Evolutionary conservation across 64 coral and sea anemone genomes (phyloP).

Genomic region (Acropora yongei): DNA sequence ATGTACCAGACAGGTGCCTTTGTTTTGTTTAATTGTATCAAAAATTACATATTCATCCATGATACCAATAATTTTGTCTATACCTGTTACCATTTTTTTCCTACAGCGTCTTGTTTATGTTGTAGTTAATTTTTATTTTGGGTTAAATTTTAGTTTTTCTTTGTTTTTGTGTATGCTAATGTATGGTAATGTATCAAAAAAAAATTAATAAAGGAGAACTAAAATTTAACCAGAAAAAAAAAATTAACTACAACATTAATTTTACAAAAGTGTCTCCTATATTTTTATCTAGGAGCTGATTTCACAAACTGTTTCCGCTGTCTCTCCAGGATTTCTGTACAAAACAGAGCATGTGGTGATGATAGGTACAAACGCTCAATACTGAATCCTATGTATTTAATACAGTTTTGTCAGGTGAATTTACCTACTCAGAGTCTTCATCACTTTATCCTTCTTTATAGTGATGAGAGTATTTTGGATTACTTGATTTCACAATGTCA

Average conservation of each 20-base stretch:
- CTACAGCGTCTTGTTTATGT: too few species aligned
- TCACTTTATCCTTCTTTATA: background rate
- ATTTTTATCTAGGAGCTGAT: conserved; percentile 43
- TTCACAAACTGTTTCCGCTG: conserved; percentile 68
- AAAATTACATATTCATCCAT: too few species aligned
- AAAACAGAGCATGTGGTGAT: background rate
- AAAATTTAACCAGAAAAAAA: too few species aligned
- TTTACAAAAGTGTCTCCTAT: background rate
- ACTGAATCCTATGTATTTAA: background rate
- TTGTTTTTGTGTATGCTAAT: too few species aligned
- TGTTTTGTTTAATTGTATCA: too few species aligned
- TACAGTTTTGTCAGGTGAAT: background rate
- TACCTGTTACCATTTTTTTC: too few species aligned
- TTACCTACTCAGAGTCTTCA: background rate
- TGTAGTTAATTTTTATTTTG: too few species aligned
- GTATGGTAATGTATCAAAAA: too few species aligned
- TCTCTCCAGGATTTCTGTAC: conserved; percentile 31
- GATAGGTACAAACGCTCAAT: conserved; percentile 32
- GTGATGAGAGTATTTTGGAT: conserved; percentile 62
- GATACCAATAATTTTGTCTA: too few species aligned
- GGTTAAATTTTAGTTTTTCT: too few species aligned
- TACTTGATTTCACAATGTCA: conserved; percentile 75
- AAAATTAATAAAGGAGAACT: too few species aligned
- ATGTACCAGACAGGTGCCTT: conserved; percentile 83
- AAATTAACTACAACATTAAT: too few species aligned